These are phyloP conservation scores for Halocaridina rubra DNA, from an alignment of 2,888 invertebrate species.

Conservation along the genomic window DNA sequence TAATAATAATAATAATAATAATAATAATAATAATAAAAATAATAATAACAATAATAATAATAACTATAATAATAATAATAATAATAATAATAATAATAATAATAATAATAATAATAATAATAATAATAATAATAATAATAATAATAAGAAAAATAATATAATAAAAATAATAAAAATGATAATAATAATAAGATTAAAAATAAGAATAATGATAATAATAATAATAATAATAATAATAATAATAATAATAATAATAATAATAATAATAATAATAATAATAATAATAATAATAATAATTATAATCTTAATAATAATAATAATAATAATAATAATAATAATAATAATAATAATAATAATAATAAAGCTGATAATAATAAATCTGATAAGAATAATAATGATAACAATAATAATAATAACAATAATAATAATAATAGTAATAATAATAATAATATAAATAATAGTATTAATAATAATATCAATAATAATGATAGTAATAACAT, in stretches of 20 bases:
- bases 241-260: neutral
- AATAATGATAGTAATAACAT: neutral
- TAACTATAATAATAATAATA: neutral
- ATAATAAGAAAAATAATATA: neutral
- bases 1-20: neutral
- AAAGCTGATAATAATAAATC: neutral
- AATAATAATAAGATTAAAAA: neutral
- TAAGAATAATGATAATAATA: neutral
- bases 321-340: neutral
- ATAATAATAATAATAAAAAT: neutral
- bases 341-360: neutral
- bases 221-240: neutral
- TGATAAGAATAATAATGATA: neutral
- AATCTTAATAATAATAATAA: neutral
- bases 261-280: neutral
- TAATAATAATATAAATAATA: neutral
- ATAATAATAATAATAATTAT: neutral
- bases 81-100: neutral
- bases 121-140: neutral
- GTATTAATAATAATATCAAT: neutral
- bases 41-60: neutral
- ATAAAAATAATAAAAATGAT: neutral
- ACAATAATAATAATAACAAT: neutral
- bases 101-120: neutral
- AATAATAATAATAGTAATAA: neutral